Evolutionary conservation across 2,797 vertebrate genomes (phyloP).

Genomic region (Gallinago stenura): DNA sequence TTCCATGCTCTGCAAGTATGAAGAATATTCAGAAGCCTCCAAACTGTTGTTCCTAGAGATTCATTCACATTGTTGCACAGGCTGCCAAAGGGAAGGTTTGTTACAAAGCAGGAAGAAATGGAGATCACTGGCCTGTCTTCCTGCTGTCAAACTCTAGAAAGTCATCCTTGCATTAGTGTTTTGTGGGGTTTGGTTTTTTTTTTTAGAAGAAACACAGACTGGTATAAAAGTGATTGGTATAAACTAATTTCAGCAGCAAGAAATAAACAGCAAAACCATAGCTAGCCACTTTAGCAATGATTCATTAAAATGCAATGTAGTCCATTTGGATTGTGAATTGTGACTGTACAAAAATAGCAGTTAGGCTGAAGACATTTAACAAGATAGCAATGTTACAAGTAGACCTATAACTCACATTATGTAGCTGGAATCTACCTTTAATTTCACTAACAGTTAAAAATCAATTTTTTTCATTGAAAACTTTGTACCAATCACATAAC

Average conservation of each 20-base stretch:
- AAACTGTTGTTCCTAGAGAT: constrained; percentile 38
- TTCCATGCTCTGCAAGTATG: constrained; percentile 60
- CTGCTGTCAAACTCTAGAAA: neutral
- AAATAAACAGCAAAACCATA: constrained; percentile 28
- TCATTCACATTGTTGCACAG: constrained; percentile 8
- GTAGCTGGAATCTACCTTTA: neutral
- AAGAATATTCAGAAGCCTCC: constrained; percentile 52
- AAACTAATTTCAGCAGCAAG: neutral
- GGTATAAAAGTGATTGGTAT: neutral
- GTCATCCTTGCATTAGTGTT: neutral
- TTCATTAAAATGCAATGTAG: constrained; percentile 26
- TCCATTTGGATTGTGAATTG: neutral
- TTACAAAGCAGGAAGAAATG: neutral
- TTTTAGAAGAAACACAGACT: neutral
- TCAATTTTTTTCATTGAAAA: neutral
- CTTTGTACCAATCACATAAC: neutral
- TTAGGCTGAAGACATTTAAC: constrained; percentile 1
- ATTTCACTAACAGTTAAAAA: neutral
- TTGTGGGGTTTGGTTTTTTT: neutral
- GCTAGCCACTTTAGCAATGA: constrained; percentile 19
- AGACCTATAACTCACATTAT: neutral
- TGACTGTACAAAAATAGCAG: constrained; percentile 16
- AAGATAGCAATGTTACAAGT: neutral
- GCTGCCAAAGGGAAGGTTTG: neutral
- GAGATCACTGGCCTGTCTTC: neutral